These are phyloP conservation scores for Idaea biselata DNA, from an alignment of 2,888 invertebrate species.

Conservation along the genomic window DNA sequence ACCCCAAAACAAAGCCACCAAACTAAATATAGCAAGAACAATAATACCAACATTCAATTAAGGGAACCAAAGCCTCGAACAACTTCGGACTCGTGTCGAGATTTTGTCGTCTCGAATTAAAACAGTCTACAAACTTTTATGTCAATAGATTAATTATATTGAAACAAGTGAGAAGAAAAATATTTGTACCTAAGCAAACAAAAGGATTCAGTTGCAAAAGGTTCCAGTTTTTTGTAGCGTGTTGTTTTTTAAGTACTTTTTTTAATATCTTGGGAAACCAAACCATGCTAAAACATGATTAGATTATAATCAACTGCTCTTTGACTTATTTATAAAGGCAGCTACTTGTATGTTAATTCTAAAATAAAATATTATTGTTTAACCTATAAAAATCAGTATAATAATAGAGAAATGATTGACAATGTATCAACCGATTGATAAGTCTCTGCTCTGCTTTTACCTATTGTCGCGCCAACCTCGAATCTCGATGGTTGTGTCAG, in stretches of 20 bases:
- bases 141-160: not conserved
- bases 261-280: no score
- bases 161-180: not conserved
- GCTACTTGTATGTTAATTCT: no score
- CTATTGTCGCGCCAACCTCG: not conserved
- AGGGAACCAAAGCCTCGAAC: not conserved
- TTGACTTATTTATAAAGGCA: no score
- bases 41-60: slow-evolving; percentile 1
- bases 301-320: no score
- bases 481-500: not conserved
- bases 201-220: not conserved
- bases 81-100: not conserved
- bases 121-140: not conserved
- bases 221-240: no score
- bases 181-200: not conserved
- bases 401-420: no score
- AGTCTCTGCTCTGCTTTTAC: not conserved
- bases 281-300: no score
- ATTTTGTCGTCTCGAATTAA: not conserved
- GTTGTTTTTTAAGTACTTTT: no score
- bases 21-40: not conserved
- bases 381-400: no score
- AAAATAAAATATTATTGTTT: no score
- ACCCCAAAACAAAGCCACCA: not conserved
- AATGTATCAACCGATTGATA: not conserved